A percentile compares a stretch with the other conserved stretches of the same genome.
Conservation (phyloP, 30 jellyfish, hydroid and myxozoan species). For the Chironex yamaguchii region DNA sequence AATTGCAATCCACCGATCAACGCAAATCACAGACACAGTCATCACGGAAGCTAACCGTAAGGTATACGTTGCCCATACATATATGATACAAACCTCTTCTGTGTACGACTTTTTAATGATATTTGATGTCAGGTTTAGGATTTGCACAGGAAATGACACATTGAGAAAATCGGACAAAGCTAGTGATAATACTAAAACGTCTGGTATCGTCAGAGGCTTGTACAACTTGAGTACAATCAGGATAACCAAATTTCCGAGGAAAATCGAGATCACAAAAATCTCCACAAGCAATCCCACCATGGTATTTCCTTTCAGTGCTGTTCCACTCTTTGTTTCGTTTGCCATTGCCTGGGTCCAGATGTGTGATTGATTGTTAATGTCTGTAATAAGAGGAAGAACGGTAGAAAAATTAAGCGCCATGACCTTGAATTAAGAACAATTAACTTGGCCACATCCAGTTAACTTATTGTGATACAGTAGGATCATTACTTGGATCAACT, state of each 20-base stretch:
- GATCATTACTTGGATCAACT: too few species aligned
- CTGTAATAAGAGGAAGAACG: too few species aligned
- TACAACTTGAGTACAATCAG: slow-evolving; percentile 55
- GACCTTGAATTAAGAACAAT: too few species aligned
- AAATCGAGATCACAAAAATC: slow-evolving; percentile 42
- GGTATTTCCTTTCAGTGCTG: not conserved
- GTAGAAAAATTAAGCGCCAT: too few species aligned
- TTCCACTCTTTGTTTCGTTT: not conserved
- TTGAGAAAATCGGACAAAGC: slow-evolving; percentile 75
- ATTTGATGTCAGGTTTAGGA: slow-evolving; percentile 41
- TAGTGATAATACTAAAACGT: slow-evolving; percentile 75
- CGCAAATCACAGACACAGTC: slow-evolving; percentile 63
- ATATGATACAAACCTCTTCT: slow-evolving; percentile 35
- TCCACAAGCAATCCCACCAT: slow-evolving; percentile 62
- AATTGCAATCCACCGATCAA: slow-evolving; percentile 76
- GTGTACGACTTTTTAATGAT: slow-evolving; percentile 44
- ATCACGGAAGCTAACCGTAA: slow-evolving; percentile 68
- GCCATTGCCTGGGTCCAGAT: too few species aligned
- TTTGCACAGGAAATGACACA: slow-evolving; percentile 63
- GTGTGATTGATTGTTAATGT: too few species aligned
- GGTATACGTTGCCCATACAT: slow-evolving; percentile 56
- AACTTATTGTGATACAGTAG: too few species aligned
- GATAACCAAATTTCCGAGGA: slow-evolving; percentile 58
- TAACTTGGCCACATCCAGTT: too few species aligned
- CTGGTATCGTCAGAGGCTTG: slow-evolving; percentile 85